A percentile compares a stretch with the other conserved stretches of the same genome.
phyloP scores from a whole-genome alignment of 2,797 vertebrate genomes.

The Pogoniulus pusillus region DNA sequence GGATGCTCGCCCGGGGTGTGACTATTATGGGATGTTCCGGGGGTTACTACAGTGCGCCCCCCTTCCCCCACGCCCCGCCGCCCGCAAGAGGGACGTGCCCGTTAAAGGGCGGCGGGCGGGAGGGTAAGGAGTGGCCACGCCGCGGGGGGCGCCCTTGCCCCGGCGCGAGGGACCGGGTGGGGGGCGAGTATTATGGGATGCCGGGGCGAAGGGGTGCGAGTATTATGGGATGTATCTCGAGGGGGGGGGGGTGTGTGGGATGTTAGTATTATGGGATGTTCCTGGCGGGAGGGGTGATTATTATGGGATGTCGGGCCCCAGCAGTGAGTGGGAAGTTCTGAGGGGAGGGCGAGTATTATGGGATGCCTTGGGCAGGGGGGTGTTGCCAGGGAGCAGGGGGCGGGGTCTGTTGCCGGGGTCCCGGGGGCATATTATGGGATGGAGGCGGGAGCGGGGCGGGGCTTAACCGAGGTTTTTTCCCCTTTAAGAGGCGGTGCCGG shows the following conservation, averaged over 20 bases:
- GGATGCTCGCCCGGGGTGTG: conserved; percentile 68
- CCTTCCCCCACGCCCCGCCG: neutral
- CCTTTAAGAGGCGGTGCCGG: conserved; percentile 78
- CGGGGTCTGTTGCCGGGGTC: conserved; percentile 68
- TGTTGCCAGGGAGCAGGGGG: conserved; percentile 69
- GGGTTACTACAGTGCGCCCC: conserved; percentile 72
- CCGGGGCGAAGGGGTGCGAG: conserved; percentile 57
- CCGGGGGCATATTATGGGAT: conserved; percentile 75
- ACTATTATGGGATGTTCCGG: conserved; percentile 72
- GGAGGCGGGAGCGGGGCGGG: conserved; percentile 74
- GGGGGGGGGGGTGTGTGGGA: conserved; percentile 17
- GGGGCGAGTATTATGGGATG: conserved; percentile 80
- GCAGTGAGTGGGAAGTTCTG: conserved; percentile 68
- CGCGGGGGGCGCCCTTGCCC: conserved; percentile 41
- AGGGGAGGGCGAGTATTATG: conserved; percentile 74
- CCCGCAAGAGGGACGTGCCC: neutral
- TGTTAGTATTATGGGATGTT: conserved; percentile 79
- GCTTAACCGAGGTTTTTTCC: conserved; percentile 65
- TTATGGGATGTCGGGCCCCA: conserved; percentile 75
- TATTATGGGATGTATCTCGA: conserved; percentile 71
- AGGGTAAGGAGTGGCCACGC: neutral
- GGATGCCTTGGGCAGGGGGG: conserved; percentile 62
- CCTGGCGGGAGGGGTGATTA: conserved; percentile 53
- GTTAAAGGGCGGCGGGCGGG: conserved; percentile 66
- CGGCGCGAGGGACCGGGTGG: conserved; percentile 29